These are phyloP conservation scores for Geotrupes spiniger DNA, from an alignment of 2,888 invertebrate genomes.

Conservation along the genomic window DNA sequence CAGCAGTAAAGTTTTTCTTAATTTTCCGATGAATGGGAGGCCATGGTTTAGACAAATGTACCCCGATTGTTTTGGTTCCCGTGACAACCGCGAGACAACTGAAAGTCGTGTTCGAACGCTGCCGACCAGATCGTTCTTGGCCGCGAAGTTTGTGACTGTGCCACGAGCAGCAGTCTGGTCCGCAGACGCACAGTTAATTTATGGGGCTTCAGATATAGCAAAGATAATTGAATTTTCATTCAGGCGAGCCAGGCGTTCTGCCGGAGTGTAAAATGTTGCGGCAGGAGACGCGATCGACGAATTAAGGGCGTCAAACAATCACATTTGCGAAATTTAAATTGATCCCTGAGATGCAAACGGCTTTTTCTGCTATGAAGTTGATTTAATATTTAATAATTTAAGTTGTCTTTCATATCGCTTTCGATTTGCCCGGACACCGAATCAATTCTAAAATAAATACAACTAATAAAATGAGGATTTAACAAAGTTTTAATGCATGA, in stretches of 20 bases:
- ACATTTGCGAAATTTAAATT: too few species aligned
- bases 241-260: slow-evolving; percentile 20
- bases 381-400: too few species aligned
- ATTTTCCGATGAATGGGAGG: slow-evolving; percentile 29
- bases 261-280: too few species aligned
- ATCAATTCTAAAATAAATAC: too few species aligned
- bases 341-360: too few species aligned
- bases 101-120: slow-evolving; percentile 18
- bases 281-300: too few species aligned
- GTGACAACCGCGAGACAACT: slow-evolving; percentile 30
- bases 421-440: too few species aligned
- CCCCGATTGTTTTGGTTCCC: slow-evolving; percentile 31
- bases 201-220: slow-evolving; percentile 32
- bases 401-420: too few species aligned
- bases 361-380: too few species aligned
- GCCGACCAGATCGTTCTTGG: slow-evolving; percentile 16
- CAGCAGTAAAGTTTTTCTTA: slow-evolving; percentile 15
- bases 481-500: too few species aligned
- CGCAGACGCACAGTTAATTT: slow-evolving; percentile 29
- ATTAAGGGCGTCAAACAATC: too few species aligned
- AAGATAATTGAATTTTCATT: slow-evolving; percentile 33
- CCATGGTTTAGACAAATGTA: slow-evolving; percentile 29
- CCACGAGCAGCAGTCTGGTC: slow-evolving; percentile 15
- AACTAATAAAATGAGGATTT: too few species aligned
- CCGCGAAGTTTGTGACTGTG: slow-evolving; percentile 15